Evolutionary conservation across 2,797 vertebrate species (phyloP).

Genomic region (Naso thynnoides): DNA sequence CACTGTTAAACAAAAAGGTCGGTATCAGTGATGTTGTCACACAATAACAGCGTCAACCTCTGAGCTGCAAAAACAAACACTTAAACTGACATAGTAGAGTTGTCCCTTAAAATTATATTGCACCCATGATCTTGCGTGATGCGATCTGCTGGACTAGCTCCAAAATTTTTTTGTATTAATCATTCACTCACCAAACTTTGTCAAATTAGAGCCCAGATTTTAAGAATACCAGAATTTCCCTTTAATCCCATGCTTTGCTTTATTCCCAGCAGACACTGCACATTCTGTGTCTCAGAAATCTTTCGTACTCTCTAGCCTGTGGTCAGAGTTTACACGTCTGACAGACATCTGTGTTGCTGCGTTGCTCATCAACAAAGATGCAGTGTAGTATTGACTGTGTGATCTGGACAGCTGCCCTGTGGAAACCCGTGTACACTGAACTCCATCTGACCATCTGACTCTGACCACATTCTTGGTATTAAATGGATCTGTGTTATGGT

Average conservation of each 20-base stretch:
- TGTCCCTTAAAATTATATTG: no score
- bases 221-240: no score
- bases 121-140: no score
- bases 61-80: no score
- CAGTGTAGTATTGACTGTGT: constrained; percentile 46
- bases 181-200: no score
- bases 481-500: constrained; percentile 36
- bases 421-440: constrained; percentile 24
- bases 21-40: no score
- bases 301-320: neutral
- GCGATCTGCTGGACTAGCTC: no score
- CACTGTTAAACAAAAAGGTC: no score
- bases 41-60: no score
- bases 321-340: constrained; percentile 19
- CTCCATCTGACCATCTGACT: constrained; percentile 38
- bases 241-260: neutral
- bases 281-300: constrained; percentile 2
- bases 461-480: constrained; percentile 30
- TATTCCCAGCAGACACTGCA: neutral
- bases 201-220: no score
- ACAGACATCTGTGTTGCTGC: constrained; percentile 42
- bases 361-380: constrained; percentile 48
- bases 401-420: constrained; percentile 50
- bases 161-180: no score
- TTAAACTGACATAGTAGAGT: no score